Evolutionary conservation across 2,888 invertebrate genomes (phyloP), one percentile per base, ranked within the genome.

Genomic region (Beris chalybata): DNA sequence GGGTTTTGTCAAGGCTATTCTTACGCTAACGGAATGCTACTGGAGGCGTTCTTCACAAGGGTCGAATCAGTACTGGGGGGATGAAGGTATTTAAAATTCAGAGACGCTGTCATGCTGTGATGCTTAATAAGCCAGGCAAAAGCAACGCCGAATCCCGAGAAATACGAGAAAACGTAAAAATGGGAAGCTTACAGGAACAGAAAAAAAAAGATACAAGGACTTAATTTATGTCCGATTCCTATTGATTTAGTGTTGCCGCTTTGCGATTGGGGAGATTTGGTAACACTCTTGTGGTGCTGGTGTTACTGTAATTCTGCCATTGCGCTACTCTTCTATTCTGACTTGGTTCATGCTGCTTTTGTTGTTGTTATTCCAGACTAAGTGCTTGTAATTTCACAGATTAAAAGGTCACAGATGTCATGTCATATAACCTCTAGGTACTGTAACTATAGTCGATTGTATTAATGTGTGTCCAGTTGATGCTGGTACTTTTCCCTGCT

Each of bases 221-320:
- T 67, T 67, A 69, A 69, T 67, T 69, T 69, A 69, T 69, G 67
- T 69, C 69, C 69, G 66, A 67, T 65, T 67, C 67, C 53, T 67
- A 69, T 67, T 69, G 67, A 69, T 69, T 67, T 69, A 67, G 47
- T 67, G 65, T 54, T 56, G 59, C 66, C 59, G 59, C 69, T 64
- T 69, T 59, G 61, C 52, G 45, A 58, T 45, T 30, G 11, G 43
- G 29, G n/a, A 45, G 45, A 58, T 47, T 58, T 47, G n/a, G 38
- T 38, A 38, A 38, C 38, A 38, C 38, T 38, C 38, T 38, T 38
- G 38, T 9, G 38, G 38, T 38, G 38, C 7, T 38, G 38, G 38
- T 38, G 7, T 9, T 9, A 38, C 38, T 7, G 5, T 38, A 7
- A 38, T 38, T 38, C 9, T 9, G 9, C 9, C 38, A 38, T 38